Conservation (phyloP, 2,888 invertebrate species). For the Reticulitermes lucifugus region DNA sequence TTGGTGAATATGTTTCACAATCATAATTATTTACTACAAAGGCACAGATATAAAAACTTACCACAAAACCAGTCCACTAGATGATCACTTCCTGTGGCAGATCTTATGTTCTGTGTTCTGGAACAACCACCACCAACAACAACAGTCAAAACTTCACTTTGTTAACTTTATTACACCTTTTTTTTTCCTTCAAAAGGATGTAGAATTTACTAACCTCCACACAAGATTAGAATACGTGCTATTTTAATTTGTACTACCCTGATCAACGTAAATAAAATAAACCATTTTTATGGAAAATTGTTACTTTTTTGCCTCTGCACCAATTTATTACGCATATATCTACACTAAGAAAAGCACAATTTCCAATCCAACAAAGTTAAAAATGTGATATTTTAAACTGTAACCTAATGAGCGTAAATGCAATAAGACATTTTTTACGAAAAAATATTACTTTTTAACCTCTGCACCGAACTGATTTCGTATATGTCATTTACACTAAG, state of each 20-base stretch:
- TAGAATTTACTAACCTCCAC: neutral
- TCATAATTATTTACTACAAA: neutral
- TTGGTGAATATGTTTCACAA: neutral
- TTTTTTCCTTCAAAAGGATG: neutral
- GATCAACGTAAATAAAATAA: neutral
- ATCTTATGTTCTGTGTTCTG: neutral
- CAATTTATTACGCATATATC: neutral
- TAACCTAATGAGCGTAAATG: neutral
- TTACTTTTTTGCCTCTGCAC: neutral
- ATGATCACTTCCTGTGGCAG: neutral
- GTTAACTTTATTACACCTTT: neutral
- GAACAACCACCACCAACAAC: neutral
- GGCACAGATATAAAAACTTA: neutral
- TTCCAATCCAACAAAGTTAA: neutral
- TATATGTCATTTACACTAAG: neutral
- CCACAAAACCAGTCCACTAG: neutral
- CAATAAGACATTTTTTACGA: neutral
- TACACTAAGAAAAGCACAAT: neutral
- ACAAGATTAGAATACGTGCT: neutral
- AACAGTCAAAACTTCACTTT: neutral
- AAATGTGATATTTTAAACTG: neutral
- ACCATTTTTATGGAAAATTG: neutral
- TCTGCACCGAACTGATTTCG: neutral
- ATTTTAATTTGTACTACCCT: neutral
- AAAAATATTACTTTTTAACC: neutral